Conservation (phyloP, 1,140 invertebrate species). For the Pogonognathellus flavescens region DNA sequence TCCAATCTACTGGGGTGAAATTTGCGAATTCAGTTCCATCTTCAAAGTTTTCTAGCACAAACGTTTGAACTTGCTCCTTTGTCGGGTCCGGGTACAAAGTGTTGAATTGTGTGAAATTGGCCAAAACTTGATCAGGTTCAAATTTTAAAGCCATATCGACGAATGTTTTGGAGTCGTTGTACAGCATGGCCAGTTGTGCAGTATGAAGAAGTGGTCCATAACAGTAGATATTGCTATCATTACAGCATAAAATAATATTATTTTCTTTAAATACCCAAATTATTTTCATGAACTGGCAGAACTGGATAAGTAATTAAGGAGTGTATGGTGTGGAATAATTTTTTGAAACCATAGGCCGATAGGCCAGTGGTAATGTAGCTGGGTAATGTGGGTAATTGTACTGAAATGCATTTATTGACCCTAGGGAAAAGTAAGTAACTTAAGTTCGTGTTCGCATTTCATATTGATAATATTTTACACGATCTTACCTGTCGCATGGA, state of each 20-base stretch:
- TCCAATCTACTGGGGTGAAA: constrained; percentile 84
- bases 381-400: too few relatives aligned
- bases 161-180: constrained; percentile 53
- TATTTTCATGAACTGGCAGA: too few relatives aligned
- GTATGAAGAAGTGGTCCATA: constrained; percentile 46
- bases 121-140: neutral
- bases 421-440: too few relatives aligned
- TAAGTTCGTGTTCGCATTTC: too few relatives aligned
- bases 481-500: too few relatives aligned
- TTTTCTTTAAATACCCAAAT: too few relatives aligned
- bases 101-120: constrained; percentile 24
- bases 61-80: constrained; percentile 67
- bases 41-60: constrained; percentile 67
- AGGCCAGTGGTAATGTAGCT: too few relatives aligned
- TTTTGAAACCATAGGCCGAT: too few relatives aligned
- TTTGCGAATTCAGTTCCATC: constrained; percentile 81
- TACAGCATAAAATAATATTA: neutral
- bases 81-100: constrained; percentile 35
- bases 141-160: constrained; percentile 36
- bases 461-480: too few relatives aligned
- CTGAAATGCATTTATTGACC: too few relatives aligned
- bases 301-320: too few relatives aligned
- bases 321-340: too few relatives aligned
- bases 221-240: constrained; percentile 51
- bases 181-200: constrained; percentile 9